Evolutionary conservation across 2,113 vertebrate genomes (phyloP).

Genomic region (Cacatua alba): DNA sequence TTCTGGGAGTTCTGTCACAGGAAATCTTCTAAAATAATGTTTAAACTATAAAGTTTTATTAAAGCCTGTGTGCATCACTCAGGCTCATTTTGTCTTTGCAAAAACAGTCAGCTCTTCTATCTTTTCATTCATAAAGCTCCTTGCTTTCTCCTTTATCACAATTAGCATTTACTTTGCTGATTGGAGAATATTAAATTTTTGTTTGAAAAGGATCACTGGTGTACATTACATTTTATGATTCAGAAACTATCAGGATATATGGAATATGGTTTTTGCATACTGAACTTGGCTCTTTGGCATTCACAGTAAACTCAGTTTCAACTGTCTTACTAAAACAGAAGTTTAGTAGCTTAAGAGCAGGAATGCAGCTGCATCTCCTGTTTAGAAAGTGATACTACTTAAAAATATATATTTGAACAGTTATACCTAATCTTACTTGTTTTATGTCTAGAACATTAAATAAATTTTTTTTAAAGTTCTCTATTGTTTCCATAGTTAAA

Average conservation of each 20-base stretch:
- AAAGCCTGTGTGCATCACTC: not conserved
- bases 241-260: not conserved
- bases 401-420: not conserved
- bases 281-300: not conserved
- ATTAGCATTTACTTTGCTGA: not conserved
- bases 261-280: not conserved
- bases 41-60: not conserved
- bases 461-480: not conserved
- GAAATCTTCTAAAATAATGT: not conserved
- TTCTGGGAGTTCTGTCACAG: not conserved
- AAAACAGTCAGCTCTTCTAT: not conserved
- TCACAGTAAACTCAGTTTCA: not conserved
- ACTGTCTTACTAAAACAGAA: not conserved
- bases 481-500: not conserved
- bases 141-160: not conserved
- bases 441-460: not conserved
- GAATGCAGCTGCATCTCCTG: not conserved
- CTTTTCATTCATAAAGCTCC: not conserved
- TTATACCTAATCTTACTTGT: not conserved
- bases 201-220: not conserved
- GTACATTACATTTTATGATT: not conserved
- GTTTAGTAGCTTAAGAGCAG: not conserved
- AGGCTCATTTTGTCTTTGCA: not conserved
- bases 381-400: not conserved
- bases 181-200: not conserved